phyloP scores from a whole-genome alignment of 1,140 invertebrate genomes.

The Drosophila busckii region DNA sequence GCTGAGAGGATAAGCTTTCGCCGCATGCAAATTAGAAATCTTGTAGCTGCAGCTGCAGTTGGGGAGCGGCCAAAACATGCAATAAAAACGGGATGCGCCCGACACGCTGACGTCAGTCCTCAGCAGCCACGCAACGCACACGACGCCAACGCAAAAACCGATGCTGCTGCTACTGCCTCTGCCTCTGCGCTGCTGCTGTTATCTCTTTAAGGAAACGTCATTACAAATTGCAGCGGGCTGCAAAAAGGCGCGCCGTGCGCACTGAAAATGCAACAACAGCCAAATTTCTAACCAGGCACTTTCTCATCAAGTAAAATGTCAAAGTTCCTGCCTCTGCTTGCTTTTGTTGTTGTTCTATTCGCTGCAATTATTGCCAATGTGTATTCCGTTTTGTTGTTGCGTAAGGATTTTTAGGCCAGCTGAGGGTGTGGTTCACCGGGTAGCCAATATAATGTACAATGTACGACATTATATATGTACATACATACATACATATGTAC shows the following conservation, averaged over 20 bases:
- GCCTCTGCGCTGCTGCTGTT: conserved; percentile 10
- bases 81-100: conserved; percentile 30
- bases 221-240: conserved; percentile 37
- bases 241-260: conserved; percentile 33
- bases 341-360: conserved; percentile 14
- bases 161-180: neutral
- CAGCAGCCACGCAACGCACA: conserved; percentile 6
- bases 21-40: neutral
- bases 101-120: conserved; percentile 35
- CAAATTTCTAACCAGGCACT: conserved; percentile 20
- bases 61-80: conserved; percentile 20
- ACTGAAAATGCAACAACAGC: conserved; percentile 4
- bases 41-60: conserved; percentile 27
- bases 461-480: conserved; percentile 9
- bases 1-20: neutral
- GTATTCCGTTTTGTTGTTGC: conserved; percentile 60
- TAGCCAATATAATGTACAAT: conserved; percentile 36
- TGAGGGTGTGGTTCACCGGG: conserved; percentile 68
- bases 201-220: conserved; percentile 41
- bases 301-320: conserved; percentile 24
- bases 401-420: conserved; percentile 73
- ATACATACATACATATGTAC: conserved; percentile 2
- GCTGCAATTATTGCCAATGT: conserved; percentile 49
- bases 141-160: conserved; percentile 23
- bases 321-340: conserved; percentile 20